Conservation (phyloP, 1,140 invertebrate genomes). For the Sarcophaga peregrina region DNA sequence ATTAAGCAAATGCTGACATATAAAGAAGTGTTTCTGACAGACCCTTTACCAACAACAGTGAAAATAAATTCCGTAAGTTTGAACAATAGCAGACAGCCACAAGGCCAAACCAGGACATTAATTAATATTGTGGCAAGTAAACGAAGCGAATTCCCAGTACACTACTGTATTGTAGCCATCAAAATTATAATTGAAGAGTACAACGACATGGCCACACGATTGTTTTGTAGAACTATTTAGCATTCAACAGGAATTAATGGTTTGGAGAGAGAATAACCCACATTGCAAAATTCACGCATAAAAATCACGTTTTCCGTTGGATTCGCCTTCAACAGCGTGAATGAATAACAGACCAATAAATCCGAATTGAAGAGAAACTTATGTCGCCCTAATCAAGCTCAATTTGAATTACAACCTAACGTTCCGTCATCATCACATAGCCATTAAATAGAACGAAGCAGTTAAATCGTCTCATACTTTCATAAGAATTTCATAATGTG, state of each 20-base stretch:
- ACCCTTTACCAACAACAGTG: conserved; percentile 12
- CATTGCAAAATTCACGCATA: not conserved
- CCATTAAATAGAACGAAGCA: not conserved
- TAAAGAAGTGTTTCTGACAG: conserved; percentile 35
- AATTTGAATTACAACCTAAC: conserved; percentile 24
- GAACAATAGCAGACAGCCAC: not conserved
- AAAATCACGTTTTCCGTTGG: too few relatives aligned
- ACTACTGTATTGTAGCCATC: not conserved
- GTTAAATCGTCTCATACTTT: not conserved
- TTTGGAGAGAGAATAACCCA: not conserved
- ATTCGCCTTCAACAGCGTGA: too few relatives aligned
- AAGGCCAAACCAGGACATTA: conserved; percentile 41
- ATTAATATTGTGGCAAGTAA: conserved; percentile 42
- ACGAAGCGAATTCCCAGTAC: conserved; percentile 12
- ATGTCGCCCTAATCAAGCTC: conserved; percentile 4
- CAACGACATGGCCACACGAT: not conserved
- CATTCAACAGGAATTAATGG: conserved; percentile 14
- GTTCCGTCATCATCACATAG: not conserved
- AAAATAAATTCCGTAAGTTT: not conserved
- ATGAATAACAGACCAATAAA: not conserved
- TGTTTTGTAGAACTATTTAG: conserved; percentile 26
- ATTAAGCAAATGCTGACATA: conserved; percentile 41
- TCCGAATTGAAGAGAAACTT: not conserved
- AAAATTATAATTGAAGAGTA: not conserved
- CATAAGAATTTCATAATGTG: conserved; percentile 1